phyloP scores from a whole-genome alignment of 2,888 invertebrate species.

The Chymomyza procnemis region DNA sequence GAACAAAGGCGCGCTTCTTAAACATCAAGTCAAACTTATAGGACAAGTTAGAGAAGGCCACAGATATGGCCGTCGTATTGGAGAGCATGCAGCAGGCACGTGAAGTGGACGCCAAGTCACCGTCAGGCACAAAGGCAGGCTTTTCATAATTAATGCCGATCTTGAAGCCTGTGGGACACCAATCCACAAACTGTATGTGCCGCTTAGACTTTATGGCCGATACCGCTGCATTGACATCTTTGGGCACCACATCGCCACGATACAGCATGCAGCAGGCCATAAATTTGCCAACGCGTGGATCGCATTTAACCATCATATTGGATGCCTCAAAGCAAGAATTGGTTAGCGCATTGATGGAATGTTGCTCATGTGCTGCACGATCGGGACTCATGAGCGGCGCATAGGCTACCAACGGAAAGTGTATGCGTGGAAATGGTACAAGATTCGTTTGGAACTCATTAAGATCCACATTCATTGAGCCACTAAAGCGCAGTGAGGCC shows the following conservation, averaged over 20 bases:
- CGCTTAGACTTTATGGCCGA: constrained; percentile 87
- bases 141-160: constrained; percentile 92
- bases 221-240: constrained; percentile 92
- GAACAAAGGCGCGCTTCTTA: constrained; percentile 87
- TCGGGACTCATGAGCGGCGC: constrained; percentile 74
- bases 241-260: constrained; percentile 93
- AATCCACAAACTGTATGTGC: constrained; percentile 93
- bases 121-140: constrained; percentile 87
- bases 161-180: constrained; percentile 96
- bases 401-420: constrained; percentile 79
- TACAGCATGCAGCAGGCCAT: constrained; percentile 94
- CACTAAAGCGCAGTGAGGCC: constrained; percentile 91
- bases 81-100: constrained; percentile 93
- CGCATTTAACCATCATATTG: constrained; percentile 93
- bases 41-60: constrained; percentile 93
- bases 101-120: constrained; percentile 89
- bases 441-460: constrained; percentile 94
- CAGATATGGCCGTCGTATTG: constrained; percentile 94
- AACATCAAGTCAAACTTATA: constrained; percentile 93
- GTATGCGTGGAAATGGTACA: constrained; percentile 95
- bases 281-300: constrained; percentile 90
- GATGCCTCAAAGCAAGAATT: constrained; percentile 92
- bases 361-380: constrained; percentile 72
- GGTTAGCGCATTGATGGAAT: constrained; percentile 86
- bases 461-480: constrained; percentile 92